phyloP scores from a whole-genome alignment of 64 coral and sea anemone species.

The Pocillopora verrucosa region DNA sequence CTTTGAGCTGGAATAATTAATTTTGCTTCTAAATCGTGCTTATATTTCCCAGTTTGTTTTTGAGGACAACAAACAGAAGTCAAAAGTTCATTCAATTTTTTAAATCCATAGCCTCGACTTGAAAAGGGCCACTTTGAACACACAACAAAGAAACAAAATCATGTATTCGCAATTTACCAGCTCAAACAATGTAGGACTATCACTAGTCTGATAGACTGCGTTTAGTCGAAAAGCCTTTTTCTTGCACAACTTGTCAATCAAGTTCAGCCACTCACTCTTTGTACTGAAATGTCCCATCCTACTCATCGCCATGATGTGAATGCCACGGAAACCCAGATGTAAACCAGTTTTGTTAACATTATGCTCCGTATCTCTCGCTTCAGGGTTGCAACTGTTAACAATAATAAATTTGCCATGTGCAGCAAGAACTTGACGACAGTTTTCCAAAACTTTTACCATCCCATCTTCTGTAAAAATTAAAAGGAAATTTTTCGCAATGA shows the following conservation, averaged over 20 bases:
- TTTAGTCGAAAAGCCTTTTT: slow-evolving; percentile 3
- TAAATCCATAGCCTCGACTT: too few relatives aligned
- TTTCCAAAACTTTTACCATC: slow-evolving; percentile 27
- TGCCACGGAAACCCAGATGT: slow-evolving; percentile 9
- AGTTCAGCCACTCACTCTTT: not conserved
- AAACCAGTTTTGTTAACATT: not conserved
- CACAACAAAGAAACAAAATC: not conserved
- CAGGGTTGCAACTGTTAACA: slow-evolving; percentile 30
- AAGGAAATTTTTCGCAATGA: slow-evolving; percentile 9
- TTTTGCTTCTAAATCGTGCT: too few relatives aligned
- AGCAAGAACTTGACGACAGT: slow-evolving; percentile 1
- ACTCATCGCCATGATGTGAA: not conserved
- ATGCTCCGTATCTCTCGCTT: not conserved
- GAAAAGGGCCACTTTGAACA: too few relatives aligned
- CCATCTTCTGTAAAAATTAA: slow-evolving; percentile 20
- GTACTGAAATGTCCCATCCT: not conserved
- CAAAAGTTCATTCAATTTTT: too few relatives aligned
- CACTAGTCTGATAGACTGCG: not conserved
- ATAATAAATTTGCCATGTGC: slow-evolving; percentile 16
- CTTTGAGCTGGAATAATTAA: too few relatives aligned
- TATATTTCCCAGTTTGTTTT: too few relatives aligned
- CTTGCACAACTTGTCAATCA: slow-evolving; percentile 14
- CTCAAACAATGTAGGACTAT: slow-evolving; percentile 1
- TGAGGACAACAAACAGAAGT: too few relatives aligned
- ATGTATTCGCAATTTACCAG: not conserved